A percentile compares a stretch with the other conserved stretches of the same genome.
These are phyloP conservation scores for Pocota personata DNA, from an alignment of 2,888 invertebrate species.

Conservation along the genomic window DNA sequence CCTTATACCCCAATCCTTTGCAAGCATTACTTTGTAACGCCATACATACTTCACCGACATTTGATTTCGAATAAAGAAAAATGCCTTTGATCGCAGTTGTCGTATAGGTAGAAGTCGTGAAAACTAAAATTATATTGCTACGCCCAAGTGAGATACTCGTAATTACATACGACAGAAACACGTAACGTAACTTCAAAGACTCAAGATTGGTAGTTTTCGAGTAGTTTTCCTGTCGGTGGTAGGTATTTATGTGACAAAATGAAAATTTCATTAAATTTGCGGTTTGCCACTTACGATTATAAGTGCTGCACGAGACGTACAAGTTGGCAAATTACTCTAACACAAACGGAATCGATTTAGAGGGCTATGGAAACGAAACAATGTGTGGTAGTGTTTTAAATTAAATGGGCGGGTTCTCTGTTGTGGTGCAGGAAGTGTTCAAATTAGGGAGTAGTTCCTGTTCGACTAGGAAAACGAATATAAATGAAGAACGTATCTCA, in stretches of 20 bases:
- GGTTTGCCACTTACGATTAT: constrained; percentile 76
- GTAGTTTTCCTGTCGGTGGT: constrained; percentile 46
- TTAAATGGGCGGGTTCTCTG: constrained; percentile 40
- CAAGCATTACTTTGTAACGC: background rate
- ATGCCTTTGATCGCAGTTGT: constrained; percentile 48
- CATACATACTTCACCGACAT: background rate
- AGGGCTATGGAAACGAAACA: background rate
- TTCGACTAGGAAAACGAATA: background rate
- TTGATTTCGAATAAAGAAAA: constrained; percentile 22
- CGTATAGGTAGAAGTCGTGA: constrained; percentile 24
- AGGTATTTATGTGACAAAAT: constrained; percentile 65
- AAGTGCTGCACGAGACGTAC: constrained; percentile 41
- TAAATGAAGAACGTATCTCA: no score
- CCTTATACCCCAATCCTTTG: background rate
- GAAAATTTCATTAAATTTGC: constrained; percentile 74
- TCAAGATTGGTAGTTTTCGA: constrained; percentile 30
- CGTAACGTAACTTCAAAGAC: constrained; percentile 61
- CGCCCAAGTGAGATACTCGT: constrained; percentile 65
- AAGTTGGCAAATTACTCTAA: constrained; percentile 14
- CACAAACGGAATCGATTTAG: constrained; percentile 28
- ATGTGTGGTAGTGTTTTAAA: constrained; percentile 6
- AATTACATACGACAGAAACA: constrained; percentile 49
- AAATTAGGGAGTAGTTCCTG: background rate
- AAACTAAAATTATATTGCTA: constrained; percentile 60
- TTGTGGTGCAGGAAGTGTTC: background rate